Evolutionary conservation across 2,797 vertebrate genomes (phyloP).

Genomic region (Anguilla obscura): DNA sequence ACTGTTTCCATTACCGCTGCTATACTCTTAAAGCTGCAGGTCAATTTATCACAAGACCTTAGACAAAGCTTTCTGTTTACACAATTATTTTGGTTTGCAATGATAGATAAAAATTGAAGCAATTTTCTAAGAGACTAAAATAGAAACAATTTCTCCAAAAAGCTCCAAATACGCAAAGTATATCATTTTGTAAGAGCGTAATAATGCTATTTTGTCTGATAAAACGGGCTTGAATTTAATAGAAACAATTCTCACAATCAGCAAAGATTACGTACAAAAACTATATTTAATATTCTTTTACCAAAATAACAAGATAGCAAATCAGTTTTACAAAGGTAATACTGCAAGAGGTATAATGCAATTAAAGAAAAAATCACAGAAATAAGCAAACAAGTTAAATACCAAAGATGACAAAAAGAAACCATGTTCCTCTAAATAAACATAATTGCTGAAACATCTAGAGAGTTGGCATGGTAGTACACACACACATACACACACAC

Average conservation of each 20-base stretch:
- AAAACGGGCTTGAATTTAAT: conserved; percentile 60
- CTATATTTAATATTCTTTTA: conserved; percentile 52
- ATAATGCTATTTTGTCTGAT: conserved; percentile 68
- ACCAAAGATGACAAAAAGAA: background rate
- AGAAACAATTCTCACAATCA: conserved; percentile 62
- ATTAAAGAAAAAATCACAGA: conserved; percentile 1
- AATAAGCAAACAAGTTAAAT: background rate
- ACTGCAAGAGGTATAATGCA: conserved; percentile 16
- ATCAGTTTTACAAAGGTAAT: conserved; percentile 29
- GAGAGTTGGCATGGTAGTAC: background rate
- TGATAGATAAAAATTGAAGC: conserved; percentile 79
- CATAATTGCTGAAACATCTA: background rate
- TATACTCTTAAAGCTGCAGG: conserved; percentile 43
- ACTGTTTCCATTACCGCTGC: conserved; percentile 21
- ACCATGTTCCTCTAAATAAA: background rate
- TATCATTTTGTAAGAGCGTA: conserved; percentile 66
- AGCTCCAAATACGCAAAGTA: conserved; percentile 35
- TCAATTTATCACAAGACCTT: conserved; percentile 58
- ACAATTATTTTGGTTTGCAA: conserved; percentile 73
- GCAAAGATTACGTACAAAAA: conserved; percentile 32
- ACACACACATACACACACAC: no score
- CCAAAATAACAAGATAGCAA: conserved; percentile 48
- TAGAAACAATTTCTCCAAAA: conserved; percentile 62
- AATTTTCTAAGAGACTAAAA: conserved; percentile 71
- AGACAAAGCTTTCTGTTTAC: conserved; percentile 57